Evolutionary conservation across 2,113 vertebrate genomes (phyloP).

Genomic region (Shinisaurus crocodilurus): DNA sequence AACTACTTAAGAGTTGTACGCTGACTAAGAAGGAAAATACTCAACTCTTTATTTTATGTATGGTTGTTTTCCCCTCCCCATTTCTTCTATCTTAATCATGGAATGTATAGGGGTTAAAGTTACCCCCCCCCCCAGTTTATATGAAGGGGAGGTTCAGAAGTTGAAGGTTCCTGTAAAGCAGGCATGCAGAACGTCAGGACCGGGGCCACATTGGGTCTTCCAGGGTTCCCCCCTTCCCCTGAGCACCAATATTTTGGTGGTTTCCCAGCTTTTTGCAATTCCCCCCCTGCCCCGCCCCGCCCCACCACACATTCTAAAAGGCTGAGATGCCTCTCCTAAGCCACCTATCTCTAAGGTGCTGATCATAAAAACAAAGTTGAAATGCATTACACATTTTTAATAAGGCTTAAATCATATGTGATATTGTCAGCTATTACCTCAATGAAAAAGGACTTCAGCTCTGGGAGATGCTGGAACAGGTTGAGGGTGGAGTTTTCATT

Average conservation of each 20-base stretch:
- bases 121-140: not conserved
- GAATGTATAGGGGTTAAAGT: not conserved
- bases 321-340: not conserved
- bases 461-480: slow-evolving; percentile 91
- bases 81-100: not conserved
- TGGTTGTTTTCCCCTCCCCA: not conserved
- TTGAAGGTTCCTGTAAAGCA: not conserved
- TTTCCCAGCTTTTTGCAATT: no score
- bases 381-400: slow-evolving; percentile 25
- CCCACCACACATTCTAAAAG: not conserved
- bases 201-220: no score
- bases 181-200: no score
- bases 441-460: slow-evolving; percentile 97
- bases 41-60: not conserved
- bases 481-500: slow-evolving; percentile 86
- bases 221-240: no score
- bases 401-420: slow-evolving; percentile 24
- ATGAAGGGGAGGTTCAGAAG: not conserved
- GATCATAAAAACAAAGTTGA: slow-evolving; percentile 18
- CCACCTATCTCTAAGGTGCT: not conserved
- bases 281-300: not conserved
- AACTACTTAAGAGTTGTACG: not conserved
- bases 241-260: no score
- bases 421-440: slow-evolving; percentile 80
- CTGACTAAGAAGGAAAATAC: not conserved